Percentiles rank a stretch among this genome's conserved stretches.
Conservation (phyloP, 2,888 invertebrate species). For the Spilarctia lutea region DNA sequence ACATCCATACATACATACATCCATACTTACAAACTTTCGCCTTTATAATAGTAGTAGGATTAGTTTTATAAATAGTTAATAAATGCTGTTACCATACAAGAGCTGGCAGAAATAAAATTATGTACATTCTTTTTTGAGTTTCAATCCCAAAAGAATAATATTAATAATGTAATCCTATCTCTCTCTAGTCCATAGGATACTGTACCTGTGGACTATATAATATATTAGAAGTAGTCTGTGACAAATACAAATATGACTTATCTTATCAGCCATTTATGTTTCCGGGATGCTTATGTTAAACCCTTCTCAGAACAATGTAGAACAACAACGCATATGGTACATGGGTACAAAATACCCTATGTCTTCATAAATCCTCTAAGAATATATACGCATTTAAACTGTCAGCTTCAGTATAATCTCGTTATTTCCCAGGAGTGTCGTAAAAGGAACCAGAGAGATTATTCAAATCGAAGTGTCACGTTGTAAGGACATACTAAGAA, state of each 20-base stretch:
- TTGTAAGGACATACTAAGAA: neutral
- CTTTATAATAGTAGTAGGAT: no score
- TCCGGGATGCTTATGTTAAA: neutral
- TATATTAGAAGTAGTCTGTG: neutral
- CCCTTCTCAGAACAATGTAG: neutral
- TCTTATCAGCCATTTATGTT: neutral
- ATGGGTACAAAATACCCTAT: conserved; percentile 6
- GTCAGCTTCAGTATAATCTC: conserved; percentile 11
- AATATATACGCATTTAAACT: conserved; percentile 5
- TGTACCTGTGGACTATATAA: no score
- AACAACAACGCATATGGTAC: neutral
- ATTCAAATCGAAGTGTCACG: conserved; percentile 11
- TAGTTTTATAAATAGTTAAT: neutral
- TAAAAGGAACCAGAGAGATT: conserved; percentile 8
- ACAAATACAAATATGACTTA: neutral
- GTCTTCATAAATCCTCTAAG: conserved; percentile 6
- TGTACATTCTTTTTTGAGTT: neutral
- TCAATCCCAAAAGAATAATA: neutral
- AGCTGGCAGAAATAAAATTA: neutral
- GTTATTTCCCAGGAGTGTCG: conserved; percentile 13
- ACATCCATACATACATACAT: no score
- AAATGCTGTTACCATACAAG: neutral
- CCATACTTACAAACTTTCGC: no score
- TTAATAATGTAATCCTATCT: no score
- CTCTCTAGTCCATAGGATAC: no score